A percentile compares a stretch with the other conserved stretches of the same genome.
Evolutionary conservation across 2,888 invertebrate species (phyloP).

Genomic region (Zaprionus obscuricornis): DNA sequence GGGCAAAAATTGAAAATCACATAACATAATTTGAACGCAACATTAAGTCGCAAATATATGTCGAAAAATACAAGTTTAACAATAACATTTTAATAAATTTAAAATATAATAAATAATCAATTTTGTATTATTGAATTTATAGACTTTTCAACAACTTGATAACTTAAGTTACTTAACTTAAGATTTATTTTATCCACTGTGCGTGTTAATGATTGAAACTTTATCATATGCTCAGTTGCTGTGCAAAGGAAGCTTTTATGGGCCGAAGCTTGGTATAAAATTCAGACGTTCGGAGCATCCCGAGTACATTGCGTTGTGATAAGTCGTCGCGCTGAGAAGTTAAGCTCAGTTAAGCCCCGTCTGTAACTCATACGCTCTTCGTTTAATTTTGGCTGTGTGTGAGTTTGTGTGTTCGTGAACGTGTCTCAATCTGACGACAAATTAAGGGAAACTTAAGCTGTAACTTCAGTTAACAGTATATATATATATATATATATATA

Average conservation of each 20-base stretch:
- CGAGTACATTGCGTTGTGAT: slow-evolving; percentile 61
- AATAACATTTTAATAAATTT: too few relatives aligned
- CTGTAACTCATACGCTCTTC: not conserved
- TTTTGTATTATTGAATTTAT: too few relatives aligned
- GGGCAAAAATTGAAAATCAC: slow-evolving; percentile 10
- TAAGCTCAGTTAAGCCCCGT: slow-evolving; percentile 14
- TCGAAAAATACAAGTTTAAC: too few relatives aligned
- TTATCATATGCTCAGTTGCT: not conserved
- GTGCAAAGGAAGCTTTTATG: slow-evolving; percentile 39
- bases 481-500: slow-evolving; percentile 22
- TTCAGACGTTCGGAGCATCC: slow-evolving; percentile 54
- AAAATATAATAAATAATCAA: too few relatives aligned
- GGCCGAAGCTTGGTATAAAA: slow-evolving; percentile 65
- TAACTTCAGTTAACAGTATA: slow-evolving; percentile 23
- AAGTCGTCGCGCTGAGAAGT: slow-evolving; percentile 55
- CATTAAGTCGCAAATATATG: too few relatives aligned
- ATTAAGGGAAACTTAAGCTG: slow-evolving; percentile 15
- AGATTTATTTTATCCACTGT: not conserved
- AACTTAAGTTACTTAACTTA: too few relatives aligned
- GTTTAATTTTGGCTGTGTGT: slow-evolving; percentile 6
- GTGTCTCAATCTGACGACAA: slow-evolving; percentile 9
- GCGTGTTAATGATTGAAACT: slow-evolving; percentile 4
- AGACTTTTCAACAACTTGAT: too few relatives aligned
- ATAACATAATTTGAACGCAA: too few relatives aligned
- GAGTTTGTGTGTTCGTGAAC: slow-evolving; percentile 4